phyloP scores from a whole-genome alignment of 2,797 vertebrate genomes.

The Spinibarbus caldwelli region DNA sequence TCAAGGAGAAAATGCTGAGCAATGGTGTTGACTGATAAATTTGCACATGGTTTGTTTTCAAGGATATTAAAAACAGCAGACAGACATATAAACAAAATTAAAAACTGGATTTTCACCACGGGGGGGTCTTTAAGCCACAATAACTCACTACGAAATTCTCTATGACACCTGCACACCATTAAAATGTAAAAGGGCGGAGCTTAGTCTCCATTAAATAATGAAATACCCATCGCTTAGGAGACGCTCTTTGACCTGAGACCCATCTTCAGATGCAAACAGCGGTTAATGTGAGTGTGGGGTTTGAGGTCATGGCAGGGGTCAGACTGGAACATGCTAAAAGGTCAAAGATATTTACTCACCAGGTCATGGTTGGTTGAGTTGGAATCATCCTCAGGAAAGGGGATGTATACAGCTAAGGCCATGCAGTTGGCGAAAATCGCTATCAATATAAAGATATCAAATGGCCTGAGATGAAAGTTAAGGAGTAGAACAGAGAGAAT shows the following conservation, averaged over 20 bases:
- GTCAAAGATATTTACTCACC: constrained; percentile 81
- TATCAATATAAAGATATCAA: constrained; percentile 99
- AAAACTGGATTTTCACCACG: background rate
- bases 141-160: background rate
- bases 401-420: constrained; percentile 99
- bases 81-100: background rate
- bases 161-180: background rate
- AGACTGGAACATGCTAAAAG: background rate
- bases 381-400: constrained; percentile 98
- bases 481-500: constrained; percentile 27
- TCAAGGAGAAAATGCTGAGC: background rate
- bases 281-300: constrained; percentile 1
- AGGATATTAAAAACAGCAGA: background rate
- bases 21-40: background rate
- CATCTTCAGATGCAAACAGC: background rate
- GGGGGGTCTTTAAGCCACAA: background rate
- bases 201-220: background rate
- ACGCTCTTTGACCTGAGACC: constrained; percentile 46
- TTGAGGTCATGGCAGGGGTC: background rate
- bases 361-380: constrained; percentile 99
- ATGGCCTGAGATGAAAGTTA: constrained; percentile 86
- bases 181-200: background rate
- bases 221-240: background rate
- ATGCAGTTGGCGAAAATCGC: constrained; percentile 99
- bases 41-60: background rate